Percentiles rank a stretch among this genome's conserved stretches.
phyloP scores from a whole-genome alignment of 2,797 vertebrate genomes.

The Gobionotothen gibberifrons region DNA sequence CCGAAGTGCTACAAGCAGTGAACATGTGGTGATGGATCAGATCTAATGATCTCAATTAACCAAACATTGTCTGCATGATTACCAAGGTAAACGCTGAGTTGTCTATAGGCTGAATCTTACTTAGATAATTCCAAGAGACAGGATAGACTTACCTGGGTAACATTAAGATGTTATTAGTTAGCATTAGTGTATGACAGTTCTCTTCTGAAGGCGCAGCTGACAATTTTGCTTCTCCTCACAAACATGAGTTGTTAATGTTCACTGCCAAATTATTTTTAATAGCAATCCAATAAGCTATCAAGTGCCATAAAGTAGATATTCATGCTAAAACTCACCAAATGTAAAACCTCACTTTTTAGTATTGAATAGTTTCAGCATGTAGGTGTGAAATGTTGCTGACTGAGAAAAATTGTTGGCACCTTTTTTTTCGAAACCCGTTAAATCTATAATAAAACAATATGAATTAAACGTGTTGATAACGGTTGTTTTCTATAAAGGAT shows the following conservation, averaged over 20 bases:
- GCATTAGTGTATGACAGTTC: background rate
- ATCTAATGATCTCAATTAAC: background rate
- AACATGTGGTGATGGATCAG: background rate
- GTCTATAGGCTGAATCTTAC: slow-evolving; percentile 1
- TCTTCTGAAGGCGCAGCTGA: background rate
- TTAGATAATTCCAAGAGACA: slow-evolving; percentile 18
- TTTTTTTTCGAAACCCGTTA: too few relatives aligned
- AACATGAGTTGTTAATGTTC: background rate
- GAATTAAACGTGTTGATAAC: too few relatives aligned
- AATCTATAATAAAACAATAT: background rate
- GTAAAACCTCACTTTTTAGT: background rate
- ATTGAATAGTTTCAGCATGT: background rate
- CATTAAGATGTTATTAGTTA: background rate
- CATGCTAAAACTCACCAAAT: background rate
- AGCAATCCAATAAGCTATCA: background rate
- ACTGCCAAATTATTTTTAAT: background rate
- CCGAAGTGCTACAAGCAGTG: too few relatives aligned
- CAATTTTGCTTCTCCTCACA: background rate
- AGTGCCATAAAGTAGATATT: background rate
- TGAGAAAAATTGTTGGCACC: too few relatives aligned
- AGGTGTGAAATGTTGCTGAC: background rate
- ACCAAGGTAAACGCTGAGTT: slow-evolving; percentile 4
- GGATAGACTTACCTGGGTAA: background rate
- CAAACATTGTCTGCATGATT: slow-evolving; percentile 7
- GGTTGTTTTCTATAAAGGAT: too few relatives aligned